Evolutionary conservation across 1,140 invertebrate species (phyloP).

Genomic region (Trichomalopsis sarcophagae): DNA sequence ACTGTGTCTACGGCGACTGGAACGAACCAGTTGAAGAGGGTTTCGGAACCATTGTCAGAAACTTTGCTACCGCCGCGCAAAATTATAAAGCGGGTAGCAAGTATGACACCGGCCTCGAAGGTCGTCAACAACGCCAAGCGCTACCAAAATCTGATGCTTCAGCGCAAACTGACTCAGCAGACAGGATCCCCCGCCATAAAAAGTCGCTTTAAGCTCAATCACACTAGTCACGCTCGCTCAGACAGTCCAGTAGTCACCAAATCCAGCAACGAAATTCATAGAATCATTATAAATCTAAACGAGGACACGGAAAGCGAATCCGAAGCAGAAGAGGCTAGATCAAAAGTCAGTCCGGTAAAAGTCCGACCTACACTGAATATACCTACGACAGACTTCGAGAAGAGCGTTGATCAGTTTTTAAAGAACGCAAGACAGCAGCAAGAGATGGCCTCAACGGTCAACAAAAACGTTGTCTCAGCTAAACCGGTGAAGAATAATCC

Average conservation of each 20-base stretch:
- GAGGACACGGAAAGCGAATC: slow-evolving; percentile 70
- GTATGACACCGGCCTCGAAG: slow-evolving; percentile 59
- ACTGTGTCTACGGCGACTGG: not conserved
- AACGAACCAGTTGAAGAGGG: slow-evolving; percentile 1
- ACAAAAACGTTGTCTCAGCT: not conserved
- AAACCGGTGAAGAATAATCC: not conserved
- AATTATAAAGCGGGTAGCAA: slow-evolving; percentile 14
- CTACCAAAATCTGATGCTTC: slow-evolving; percentile 61
- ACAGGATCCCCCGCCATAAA: slow-evolving; percentile 54
- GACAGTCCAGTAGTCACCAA: slow-evolving; percentile 54
- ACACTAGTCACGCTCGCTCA: slow-evolving; percentile 36
- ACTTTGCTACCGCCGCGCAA: slow-evolving; percentile 54
- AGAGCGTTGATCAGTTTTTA: slow-evolving; percentile 69
- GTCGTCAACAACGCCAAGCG: slow-evolving; percentile 67
- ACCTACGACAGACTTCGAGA: slow-evolving; percentile 67
- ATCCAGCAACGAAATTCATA: slow-evolving; percentile 50
- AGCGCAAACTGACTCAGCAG: slow-evolving; percentile 62
- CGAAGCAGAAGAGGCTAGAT: slow-evolving; percentile 55
- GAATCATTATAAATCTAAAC: slow-evolving; percentile 69
- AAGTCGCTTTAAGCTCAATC: slow-evolving; percentile 30
- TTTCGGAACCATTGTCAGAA: not conserved
- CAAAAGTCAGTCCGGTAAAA: slow-evolving; percentile 21
- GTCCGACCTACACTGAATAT: slow-evolving; percentile 56
- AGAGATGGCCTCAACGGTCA: slow-evolving; percentile 57
- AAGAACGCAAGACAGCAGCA: slow-evolving; percentile 66